phyloP scores from a whole-genome alignment of 2,113 vertebrate species.

The Motacilla tschutschensis region DNA sequence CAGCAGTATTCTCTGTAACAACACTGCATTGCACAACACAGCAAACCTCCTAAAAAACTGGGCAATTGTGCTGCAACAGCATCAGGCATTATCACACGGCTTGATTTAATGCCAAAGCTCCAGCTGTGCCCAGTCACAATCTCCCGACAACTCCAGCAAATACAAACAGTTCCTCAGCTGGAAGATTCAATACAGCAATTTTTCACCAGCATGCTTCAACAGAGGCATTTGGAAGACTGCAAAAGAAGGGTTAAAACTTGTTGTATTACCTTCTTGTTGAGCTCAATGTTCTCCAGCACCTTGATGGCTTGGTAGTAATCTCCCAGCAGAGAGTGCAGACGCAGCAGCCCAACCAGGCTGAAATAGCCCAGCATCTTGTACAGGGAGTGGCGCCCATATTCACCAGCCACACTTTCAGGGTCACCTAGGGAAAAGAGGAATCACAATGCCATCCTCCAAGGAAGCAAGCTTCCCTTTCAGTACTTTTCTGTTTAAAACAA shows the following conservation, averaged over 20 bases:
- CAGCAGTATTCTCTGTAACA: background rate
- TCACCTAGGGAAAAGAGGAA: constrained; percentile 77
- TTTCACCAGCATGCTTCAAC: background rate
- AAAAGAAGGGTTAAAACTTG: background rate
- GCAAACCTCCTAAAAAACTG: background rate
- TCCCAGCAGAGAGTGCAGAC: constrained; percentile 93
- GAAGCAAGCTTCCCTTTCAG: background rate
- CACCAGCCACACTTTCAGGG: constrained; percentile 97
- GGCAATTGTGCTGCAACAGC: background rate
- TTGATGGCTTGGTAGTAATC: constrained; percentile 99
- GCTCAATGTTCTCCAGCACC: constrained; percentile 97
- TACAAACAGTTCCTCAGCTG: background rate
- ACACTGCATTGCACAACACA: background rate
- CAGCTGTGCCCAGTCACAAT: background rate
- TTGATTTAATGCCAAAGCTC: constrained; percentile 8
- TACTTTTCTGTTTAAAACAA: background rate
- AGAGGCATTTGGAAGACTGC: background rate
- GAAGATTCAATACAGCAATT: background rate
- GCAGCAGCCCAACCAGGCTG: constrained; percentile 93
- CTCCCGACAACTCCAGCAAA: background rate
- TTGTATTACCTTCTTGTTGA: constrained; percentile 93
- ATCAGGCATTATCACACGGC: background rate
- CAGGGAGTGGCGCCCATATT: constrained; percentile 94
- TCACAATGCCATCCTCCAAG: background rate
- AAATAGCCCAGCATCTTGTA: constrained; percentile 99